phyloP scores from a whole-genome alignment of 2,888 invertebrate genomes.

The Stictocephala bisonia region DNA sequence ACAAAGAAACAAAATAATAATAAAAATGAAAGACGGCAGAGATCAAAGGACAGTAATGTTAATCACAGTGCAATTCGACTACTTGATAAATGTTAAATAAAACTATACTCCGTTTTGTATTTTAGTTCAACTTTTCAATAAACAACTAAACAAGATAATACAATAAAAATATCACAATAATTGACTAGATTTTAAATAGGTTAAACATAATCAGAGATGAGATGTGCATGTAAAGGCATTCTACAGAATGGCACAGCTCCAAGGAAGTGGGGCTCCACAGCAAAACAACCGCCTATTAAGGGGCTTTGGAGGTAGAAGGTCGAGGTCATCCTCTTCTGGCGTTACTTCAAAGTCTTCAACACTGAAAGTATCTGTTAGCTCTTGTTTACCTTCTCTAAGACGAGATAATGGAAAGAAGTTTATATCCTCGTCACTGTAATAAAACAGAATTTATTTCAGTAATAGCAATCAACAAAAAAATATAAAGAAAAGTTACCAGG shows the following conservation, averaged over 20 bases:
- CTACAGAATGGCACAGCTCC: constrained; percentile 31
- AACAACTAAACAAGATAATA: too few relatives aligned
- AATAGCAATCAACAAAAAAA: too few relatives aligned
- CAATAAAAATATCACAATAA: constrained; percentile 38
- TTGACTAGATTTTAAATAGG: constrained; percentile 22
- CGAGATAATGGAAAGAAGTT: constrained; percentile 67
- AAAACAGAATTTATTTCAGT: neutral
- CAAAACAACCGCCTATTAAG: constrained; percentile 64
- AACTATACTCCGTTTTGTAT: too few relatives aligned
- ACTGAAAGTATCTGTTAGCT: constrained; percentile 72
- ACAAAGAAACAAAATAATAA: too few relatives aligned
- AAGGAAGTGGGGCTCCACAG: constrained; percentile 58
- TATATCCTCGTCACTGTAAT: constrained; percentile 67
- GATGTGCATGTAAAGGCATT: constrained; percentile 8
- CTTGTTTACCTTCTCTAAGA: constrained; percentile 64
- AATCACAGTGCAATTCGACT: too few relatives aligned
- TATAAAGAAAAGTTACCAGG: too few relatives aligned
- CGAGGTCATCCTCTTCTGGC: constrained; percentile 66
- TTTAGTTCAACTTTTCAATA: too few relatives aligned
- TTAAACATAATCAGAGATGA: neutral
- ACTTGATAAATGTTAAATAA: too few relatives aligned
- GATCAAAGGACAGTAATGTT: too few relatives aligned
- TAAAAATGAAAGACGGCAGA: too few relatives aligned
- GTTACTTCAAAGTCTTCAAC: constrained; percentile 74
- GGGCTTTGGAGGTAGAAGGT: constrained; percentile 65